Conservation (phyloP, 2,797 vertebrate species). For the Phataginus tricuspis region DNA sequence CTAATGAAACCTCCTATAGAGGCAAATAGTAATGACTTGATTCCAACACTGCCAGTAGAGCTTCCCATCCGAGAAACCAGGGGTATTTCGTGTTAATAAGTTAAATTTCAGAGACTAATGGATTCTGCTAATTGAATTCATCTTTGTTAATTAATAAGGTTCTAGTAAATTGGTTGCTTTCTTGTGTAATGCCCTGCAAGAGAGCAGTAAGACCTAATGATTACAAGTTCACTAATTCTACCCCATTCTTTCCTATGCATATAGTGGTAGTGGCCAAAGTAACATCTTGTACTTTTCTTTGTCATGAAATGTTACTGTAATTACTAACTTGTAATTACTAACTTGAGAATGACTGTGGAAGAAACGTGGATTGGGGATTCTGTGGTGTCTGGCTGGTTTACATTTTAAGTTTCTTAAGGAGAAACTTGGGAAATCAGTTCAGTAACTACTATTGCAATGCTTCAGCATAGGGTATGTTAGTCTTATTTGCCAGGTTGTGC, state of each 20-base stretch:
- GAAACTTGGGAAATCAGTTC: constrained; percentile 74
- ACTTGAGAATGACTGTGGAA: constrained; percentile 35
- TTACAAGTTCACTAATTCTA: constrained; percentile 54
- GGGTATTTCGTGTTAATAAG: constrained; percentile 78
- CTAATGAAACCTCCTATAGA: constrained; percentile 78
- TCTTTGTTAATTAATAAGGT: constrained; percentile 67
- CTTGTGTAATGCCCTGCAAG: constrained; percentile 68
- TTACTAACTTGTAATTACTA: constrained; percentile 31
- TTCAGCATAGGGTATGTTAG: not conserved
- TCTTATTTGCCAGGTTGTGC: constrained; percentile 58
- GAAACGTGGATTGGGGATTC: not conserved
- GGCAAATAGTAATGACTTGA: constrained; percentile 76
- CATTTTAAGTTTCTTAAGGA: constrained; percentile 70
- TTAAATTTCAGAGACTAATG: constrained; percentile 80
- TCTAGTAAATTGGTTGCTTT: constrained; percentile 73
- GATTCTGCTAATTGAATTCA: constrained; percentile 73
- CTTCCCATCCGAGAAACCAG: constrained; percentile 77
- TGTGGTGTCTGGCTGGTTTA: constrained; percentile 61
- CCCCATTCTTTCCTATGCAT: constrained; percentile 42
- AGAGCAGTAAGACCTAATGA: constrained; percentile 69
- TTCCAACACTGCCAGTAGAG: constrained; percentile 76
- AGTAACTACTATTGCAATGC: constrained; percentile 4
- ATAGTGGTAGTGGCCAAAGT: constrained; percentile 44
- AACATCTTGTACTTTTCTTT: constrained; percentile 43
- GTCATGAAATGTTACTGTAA: constrained; percentile 46